Conservation (phyloP, 2,797 vertebrate species). For the Melanitta fusca region DNA sequence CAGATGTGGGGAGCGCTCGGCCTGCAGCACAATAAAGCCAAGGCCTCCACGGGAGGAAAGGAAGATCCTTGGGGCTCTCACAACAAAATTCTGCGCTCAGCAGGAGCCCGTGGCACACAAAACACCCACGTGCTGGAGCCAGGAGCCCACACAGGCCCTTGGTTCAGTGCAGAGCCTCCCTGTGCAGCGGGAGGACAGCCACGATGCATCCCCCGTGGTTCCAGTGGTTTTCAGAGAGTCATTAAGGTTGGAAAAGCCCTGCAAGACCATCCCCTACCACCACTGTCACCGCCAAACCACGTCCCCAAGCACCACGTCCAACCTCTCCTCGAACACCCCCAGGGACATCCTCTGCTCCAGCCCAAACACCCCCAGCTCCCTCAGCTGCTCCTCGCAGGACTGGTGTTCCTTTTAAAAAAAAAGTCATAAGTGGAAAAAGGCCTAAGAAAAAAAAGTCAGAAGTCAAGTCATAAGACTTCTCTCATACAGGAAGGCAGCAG, state of each 20-base stretch:
- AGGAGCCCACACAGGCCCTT: neutral
- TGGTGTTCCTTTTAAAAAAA: too few species aligned
- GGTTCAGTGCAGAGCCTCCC: rapidly evolving
- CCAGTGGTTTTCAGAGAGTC: neutral
- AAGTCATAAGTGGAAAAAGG: too few species aligned
- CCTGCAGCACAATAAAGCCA: neutral
- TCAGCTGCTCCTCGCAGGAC: too few species aligned
- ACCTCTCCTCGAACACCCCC: too few species aligned
- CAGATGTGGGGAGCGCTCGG: neutral
- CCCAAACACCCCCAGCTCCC: too few species aligned
- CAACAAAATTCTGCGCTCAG: neutral
- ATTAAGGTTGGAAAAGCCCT: too few species aligned
- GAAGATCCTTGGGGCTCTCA: neutral
- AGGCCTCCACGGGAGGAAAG: neutral
- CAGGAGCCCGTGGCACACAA: neutral
- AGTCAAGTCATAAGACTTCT: too few species aligned
- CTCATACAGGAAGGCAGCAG: neutral
- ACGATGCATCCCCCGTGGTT: neutral
- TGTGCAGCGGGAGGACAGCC: neutral
- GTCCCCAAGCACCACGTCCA: too few species aligned
- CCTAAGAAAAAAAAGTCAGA: too few species aligned
- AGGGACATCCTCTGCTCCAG: too few species aligned
- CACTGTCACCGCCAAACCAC: too few species aligned
- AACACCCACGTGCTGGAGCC: neutral
- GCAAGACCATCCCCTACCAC: too few species aligned